Percentiles rank a stretch among this genome's conserved stretches.
These are phyloP conservation scores for Poeciliopsis presidionis DNA, from an alignment of 2,797 vertebrate genomes.

Conservation along the genomic window DNA sequence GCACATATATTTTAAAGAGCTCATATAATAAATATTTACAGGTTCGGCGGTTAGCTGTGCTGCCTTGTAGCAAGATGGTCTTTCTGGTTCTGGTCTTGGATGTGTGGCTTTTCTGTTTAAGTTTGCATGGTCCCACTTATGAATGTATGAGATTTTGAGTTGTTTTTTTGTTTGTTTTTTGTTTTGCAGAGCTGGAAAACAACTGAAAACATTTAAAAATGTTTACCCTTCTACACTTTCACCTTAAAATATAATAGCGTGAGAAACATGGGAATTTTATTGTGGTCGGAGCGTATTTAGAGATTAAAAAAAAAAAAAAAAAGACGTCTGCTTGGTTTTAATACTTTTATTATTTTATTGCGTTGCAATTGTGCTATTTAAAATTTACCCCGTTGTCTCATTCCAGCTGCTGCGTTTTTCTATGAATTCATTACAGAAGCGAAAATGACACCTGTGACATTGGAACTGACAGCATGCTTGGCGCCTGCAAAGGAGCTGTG, in stretches of 20 bases:
- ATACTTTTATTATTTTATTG: background rate
- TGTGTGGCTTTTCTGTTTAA: background rate
- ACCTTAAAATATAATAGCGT: background rate
- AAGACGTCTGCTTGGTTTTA: background rate
- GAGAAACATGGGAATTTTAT: background rate
- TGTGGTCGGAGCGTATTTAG: background rate
- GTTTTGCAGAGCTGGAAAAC: background rate
- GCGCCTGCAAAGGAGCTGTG: constrained; percentile 47
- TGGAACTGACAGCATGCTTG: constrained; percentile 63
- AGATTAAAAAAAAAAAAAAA: background rate
- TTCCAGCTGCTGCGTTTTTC: constrained; percentile 29
- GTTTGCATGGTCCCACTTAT: background rate
- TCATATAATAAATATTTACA: constrained; percentile 2
- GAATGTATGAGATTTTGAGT: background rate
- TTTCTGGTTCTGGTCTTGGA: background rate
- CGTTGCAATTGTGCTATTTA: background rate
- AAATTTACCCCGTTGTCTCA: constrained; percentile 5
- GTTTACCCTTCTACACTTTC: background rate
- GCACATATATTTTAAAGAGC: background rate
- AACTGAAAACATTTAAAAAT: background rate
- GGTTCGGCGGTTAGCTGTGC: background rate
- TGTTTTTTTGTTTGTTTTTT: background rate
- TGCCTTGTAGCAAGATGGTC: background rate
- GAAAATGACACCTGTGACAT: constrained; percentile 68
- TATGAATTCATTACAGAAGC: constrained; percentile 46